phyloP scores from a whole-genome alignment of 2,797 vertebrate species.

The Bufotes viridis region DNA sequence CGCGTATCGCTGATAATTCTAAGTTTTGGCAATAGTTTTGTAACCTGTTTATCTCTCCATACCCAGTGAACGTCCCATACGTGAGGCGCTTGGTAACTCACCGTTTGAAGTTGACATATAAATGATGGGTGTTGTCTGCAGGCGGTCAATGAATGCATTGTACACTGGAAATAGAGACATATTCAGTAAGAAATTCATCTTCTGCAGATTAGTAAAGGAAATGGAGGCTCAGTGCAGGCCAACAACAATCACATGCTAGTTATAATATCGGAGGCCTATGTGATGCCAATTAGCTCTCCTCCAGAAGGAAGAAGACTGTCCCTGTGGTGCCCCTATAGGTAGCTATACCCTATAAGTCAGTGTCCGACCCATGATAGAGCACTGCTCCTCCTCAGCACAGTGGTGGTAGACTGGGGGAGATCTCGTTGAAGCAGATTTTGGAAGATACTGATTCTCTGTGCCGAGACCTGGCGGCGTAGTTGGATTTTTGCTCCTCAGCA shows the following conservation, averaged over 20 bases:
- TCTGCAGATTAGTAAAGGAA: background rate
- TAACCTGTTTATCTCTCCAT: too few relatives aligned
- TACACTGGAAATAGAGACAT: conserved; percentile 18
- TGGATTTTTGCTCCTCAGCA: background rate
- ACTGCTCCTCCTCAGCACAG: too few relatives aligned
- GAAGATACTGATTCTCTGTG: too few relatives aligned
- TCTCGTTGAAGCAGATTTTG: too few relatives aligned
- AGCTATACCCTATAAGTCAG: too few relatives aligned
- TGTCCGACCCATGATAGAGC: too few relatives aligned
- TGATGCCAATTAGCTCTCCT: background rate
- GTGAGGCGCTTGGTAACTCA: background rate
- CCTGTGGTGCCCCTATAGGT: too few relatives aligned
- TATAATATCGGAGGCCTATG: background rate
- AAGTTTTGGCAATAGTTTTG: too few relatives aligned
- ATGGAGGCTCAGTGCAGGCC: background rate
- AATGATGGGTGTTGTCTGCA: conserved; percentile 65
- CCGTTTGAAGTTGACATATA: conserved; percentile 62
- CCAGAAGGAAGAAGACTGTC: background rate
- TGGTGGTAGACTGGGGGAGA: too few relatives aligned
- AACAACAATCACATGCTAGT: background rate
- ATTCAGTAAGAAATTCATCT: background rate
- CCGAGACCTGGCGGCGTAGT: too few relatives aligned
- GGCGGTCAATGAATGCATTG: conserved; percentile 65
- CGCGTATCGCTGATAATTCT: too few relatives aligned
- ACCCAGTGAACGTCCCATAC: too few relatives aligned